Base-by-base conservation (phyloP, 2,888 invertebrate species). In the Papilio protenor region DNA sequence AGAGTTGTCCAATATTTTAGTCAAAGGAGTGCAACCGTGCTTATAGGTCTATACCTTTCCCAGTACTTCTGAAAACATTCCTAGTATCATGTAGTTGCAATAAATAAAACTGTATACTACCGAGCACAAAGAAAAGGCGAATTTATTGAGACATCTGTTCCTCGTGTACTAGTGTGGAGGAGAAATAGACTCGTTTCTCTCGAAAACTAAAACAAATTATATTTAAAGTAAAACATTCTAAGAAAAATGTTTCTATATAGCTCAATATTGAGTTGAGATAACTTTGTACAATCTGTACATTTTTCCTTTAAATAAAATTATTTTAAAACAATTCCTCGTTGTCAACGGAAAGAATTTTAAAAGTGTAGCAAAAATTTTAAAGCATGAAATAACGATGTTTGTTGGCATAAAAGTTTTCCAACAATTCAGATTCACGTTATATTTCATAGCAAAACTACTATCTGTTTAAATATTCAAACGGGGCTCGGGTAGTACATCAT, bases 381-480 rank as follows among this genome's bases (percentile, higher is more conserved):
- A 40, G 45, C 21, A 45, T 45, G 21, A 45, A 69, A 69, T 45
- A 69, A 21, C 40, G 16, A 16, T 64, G 45, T 61, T 74, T 64
- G 61, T 18, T 18, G 47, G 23, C 3, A 64, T 49, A 61, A 14
- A 69, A 64, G 72, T 72, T 72, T 55, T 55, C 49, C 55, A 55
- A 52, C 72, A 52, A 27, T 52, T 33, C 52, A 16, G 27, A n/a
- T 75, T 52, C 27, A n/a, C n/a, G 64, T 64, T 33, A 75, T 75
- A 75, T 64, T 64, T 75, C 64, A 75, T 66, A 27, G 33, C 23
- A 61, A 75, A 40, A 75, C 66, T 69, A 49, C 47, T 74, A 49
- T 47, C 74, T 21, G 74, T 64, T 75, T 64, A 75, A 64, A 75
- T 27, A 75, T 75, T 75, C 74, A 66, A 23, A 75, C 33, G 49